phyloP scores from a whole-genome alignment of 92 coral and sea anemone genomes.

The Parazoanthus darwini region DNA sequence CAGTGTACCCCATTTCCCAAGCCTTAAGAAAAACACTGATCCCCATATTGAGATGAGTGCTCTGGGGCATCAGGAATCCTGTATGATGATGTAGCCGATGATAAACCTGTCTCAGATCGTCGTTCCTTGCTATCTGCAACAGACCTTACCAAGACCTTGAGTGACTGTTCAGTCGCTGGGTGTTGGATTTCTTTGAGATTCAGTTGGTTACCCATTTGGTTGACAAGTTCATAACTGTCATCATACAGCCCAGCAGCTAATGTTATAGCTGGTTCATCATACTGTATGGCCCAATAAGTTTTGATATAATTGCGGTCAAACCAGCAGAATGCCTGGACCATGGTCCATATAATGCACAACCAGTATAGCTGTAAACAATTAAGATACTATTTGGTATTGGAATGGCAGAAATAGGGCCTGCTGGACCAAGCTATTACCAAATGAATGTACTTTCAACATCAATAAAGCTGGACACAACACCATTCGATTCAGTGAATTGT shows the following conservation, averaged over 20 bases:
- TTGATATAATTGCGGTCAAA: slow-evolving; percentile 22
- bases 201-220: slow-evolving; percentile 10
- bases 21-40: too few relatives aligned
- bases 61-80: slow-evolving; percentile 49
- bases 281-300: slow-evolving; percentile 35
- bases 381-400: slow-evolving; percentile 14
- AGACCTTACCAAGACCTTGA: slow-evolving; percentile 23
- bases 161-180: neutral
- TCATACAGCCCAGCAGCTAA: slow-evolving; percentile 29
- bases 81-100: slow-evolving; percentile 29
- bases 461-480: slow-evolving; percentile 12
- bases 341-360: slow-evolving; percentile 31
- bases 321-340: slow-evolving; percentile 47
- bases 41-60: slow-evolving; percentile 24
- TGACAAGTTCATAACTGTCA: slow-evolving; percentile 16
- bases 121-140: slow-evolving; percentile 42
- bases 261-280: slow-evolving; percentile 2
- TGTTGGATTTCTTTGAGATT: neutral
- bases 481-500: slow-evolving; percentile 23
- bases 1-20: too few relatives aligned
- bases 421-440: neutral
- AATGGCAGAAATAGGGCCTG: neutral
- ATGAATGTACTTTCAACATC: slow-evolving; percentile 11
- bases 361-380: slow-evolving; percentile 25
- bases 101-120: slow-evolving; percentile 25